phyloP scores from a whole-genome alignment of 1,140 invertebrate species.

The Ganaspis sp. region DNA sequence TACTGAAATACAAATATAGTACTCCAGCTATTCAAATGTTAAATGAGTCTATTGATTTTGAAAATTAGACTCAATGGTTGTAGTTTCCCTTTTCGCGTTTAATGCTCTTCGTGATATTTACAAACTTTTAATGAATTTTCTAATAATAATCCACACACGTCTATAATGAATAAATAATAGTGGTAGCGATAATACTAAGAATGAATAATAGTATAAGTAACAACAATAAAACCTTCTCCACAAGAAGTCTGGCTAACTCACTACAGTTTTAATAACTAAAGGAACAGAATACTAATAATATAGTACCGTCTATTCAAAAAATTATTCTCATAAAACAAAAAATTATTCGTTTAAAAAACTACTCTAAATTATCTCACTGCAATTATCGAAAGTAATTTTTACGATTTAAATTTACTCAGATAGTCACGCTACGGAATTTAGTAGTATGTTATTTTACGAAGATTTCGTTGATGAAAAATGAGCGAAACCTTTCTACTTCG shows the following conservation, averaged over 20 bases:
- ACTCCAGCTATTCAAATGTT: no score
- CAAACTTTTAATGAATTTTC: conserved; percentile 39
- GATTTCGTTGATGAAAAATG: conserved; percentile 65
- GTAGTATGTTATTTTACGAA: conserved; percentile 56
- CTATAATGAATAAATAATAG: conserved; percentile 38
- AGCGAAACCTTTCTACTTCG: conserved; percentile 66
- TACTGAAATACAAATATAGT: no score
- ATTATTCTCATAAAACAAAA: neutral
- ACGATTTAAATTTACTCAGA: neutral
- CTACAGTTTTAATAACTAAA: neutral
- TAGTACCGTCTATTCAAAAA: neutral
- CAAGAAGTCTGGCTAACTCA: neutral
- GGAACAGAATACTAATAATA: neutral
- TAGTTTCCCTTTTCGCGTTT: neutral
- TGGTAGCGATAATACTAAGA: conserved; percentile 53
- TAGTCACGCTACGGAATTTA: conserved; percentile 5
- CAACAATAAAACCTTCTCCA: conserved; percentile 9
- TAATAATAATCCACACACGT: conserved; percentile 44
- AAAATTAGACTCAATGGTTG: neutral
- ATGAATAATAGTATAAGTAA: conserved; percentile 23
- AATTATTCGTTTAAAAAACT: no score
- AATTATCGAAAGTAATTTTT: neutral
- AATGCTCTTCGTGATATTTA: neutral
- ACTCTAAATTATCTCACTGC: neutral
- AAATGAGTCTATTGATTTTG: neutral